phyloP scores from a whole-genome alignment of 2,797 vertebrate genomes.

The Aplochiton taeniatus region DNA sequence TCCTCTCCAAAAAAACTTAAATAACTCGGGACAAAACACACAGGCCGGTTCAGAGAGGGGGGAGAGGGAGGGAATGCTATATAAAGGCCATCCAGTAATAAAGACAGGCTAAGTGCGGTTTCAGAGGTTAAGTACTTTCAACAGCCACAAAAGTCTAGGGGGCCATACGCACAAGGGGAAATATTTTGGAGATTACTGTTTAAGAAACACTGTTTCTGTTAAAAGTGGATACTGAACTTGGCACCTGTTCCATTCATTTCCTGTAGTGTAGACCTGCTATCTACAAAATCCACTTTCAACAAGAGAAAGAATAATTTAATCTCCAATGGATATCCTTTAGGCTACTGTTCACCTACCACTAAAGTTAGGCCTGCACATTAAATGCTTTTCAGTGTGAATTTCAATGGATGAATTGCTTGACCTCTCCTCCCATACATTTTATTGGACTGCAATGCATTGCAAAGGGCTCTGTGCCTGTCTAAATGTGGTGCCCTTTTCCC shows the following conservation, averaged over 20 bases:
- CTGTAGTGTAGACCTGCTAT: constrained; percentile 7
- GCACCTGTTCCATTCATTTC: too few relatives aligned
- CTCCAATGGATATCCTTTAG: too few relatives aligned
- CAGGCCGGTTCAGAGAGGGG: constrained; percentile 21
- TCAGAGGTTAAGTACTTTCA: constrained; percentile 60
- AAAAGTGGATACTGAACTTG: background rate
- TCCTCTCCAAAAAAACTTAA: constrained; percentile 24
- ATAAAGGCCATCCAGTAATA: constrained; percentile 42
- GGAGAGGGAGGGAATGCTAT: constrained; percentile 18
- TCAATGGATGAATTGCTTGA: background rate
- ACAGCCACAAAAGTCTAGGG: constrained; percentile 27
- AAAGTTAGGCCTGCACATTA: background rate
- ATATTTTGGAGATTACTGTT: constrained; percentile 44
- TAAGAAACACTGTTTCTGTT: constrained; percentile 14
- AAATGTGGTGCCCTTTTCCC: constrained; percentile 6
- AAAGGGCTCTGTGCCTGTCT: background rate
- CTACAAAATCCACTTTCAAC: background rate
- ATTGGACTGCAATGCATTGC: background rate
- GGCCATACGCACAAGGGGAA: constrained; percentile 36
- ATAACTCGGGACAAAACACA: constrained; percentile 44
- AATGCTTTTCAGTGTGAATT: background rate
- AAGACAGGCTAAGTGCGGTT: constrained; percentile 45
- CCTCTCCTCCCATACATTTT: constrained; percentile 1
- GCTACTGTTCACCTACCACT: background rate
- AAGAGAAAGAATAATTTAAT: too few relatives aligned